Evolutionary conservation across 2,113 vertebrate species (phyloP), one percentile per base, ranked within the genome.

Genomic region (Sterna hirundo): DNA sequence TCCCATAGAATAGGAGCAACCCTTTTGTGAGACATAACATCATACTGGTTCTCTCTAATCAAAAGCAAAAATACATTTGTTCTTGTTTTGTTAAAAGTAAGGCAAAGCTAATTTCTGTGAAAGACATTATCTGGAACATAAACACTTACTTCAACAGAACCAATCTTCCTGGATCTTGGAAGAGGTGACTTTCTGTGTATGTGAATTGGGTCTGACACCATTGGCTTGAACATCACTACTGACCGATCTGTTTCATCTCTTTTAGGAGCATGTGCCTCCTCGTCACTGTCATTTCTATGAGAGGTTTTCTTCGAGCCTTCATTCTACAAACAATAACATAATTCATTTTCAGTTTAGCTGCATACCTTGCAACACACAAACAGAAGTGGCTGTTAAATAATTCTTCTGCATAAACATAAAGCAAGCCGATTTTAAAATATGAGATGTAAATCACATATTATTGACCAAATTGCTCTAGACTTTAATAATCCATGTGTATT

Each of bases 141-240:
- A 88, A 78, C 38, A 98, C 99, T 99, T 98, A 99, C 99, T 98
- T 99, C 99, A 86, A 97, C 98, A 84, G 99, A 98, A 96, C 98
- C 97, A 65, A 99, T 98, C 96, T 99, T 99, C 97, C 98, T 98
- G 86, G 98, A 98, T 83, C 99, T 98, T 26, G 98, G 98, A 86
- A 99, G 98, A 23, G 98, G 98, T 60, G 99, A 99, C 72, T 99
- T 99, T 86, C 98, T 98, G 97, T 99, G 98, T 97, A 99, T 99
- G 93, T 99, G 98, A 98, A 99, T 99, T 65, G 99, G 99, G 83
- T 99, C 99, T 47, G 99, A 99, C 23, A 99, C 98, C 98, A 99
- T 96, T 65, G 99, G 99, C 60, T 99, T 98, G 96, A 99, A 99
- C 97, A 99, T 95, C 95, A 99, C 91, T 34, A 98, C 96, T 60